These are phyloP conservation scores for Hyles euphorbiae DNA, from an alignment of 1,140 invertebrate genomes.

Conservation along the genomic window DNA sequence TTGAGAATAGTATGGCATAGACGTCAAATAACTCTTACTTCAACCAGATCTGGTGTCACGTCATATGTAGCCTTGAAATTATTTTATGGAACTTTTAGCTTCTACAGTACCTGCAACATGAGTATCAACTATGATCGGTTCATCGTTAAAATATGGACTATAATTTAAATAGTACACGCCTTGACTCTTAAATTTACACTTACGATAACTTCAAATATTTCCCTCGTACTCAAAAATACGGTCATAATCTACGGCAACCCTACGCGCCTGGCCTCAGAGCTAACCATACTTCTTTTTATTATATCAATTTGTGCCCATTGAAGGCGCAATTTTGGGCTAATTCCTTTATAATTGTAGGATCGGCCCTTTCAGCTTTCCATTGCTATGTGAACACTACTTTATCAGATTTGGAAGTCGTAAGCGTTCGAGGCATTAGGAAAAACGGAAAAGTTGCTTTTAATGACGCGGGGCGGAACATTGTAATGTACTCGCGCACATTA, in stretches of 20 bases:
- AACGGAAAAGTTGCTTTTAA: constrained; percentile 34
- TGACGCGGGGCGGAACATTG: constrained; percentile 6
- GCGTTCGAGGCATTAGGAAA: constrained; percentile 42
- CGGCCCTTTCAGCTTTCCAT: constrained; percentile 37
- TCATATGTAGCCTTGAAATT: too few relatives aligned
- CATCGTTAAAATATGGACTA: too few relatives aligned
- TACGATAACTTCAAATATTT: too few relatives aligned
- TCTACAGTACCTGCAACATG: too few relatives aligned
- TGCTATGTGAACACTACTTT: constrained; percentile 44
- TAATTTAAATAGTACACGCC: too few relatives aligned
- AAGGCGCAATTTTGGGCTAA: constrained; percentile 66
- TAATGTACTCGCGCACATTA: neutral
- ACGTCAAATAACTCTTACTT: too few relatives aligned
- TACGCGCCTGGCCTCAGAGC: constrained; percentile 30
- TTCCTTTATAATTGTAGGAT: constrained; percentile 71
- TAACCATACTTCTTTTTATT: constrained; percentile 66
- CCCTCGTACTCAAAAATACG: too few relatives aligned
- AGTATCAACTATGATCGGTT: too few relatives aligned
- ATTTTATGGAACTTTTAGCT: too few relatives aligned
- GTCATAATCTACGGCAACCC: constrained; percentile 18
- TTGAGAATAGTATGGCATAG: too few relatives aligned
- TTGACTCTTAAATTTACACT: too few relatives aligned
- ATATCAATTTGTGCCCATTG: constrained; percentile 73
- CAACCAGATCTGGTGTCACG: too few relatives aligned
- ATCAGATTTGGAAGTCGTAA: constrained; percentile 47